phyloP scores from a whole-genome alignment of 2,113 vertebrate genomes.

The Siniperca knerii region DNA sequence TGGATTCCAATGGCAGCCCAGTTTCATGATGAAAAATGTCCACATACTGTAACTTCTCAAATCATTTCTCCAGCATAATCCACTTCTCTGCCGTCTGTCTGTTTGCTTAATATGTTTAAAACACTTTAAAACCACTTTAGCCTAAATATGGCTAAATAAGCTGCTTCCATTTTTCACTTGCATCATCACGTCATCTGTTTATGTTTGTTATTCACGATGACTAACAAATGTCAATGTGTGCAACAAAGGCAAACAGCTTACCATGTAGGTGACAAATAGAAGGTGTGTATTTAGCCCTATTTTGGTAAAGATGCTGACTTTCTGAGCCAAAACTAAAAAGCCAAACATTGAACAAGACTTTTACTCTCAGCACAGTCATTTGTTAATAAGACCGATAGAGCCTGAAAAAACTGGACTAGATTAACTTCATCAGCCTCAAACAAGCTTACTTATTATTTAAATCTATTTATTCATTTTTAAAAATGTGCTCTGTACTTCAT shows the following conservation, averaged over 20 bases:
- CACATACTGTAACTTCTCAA: neutral
- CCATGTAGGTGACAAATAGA: neutral
- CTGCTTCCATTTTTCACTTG: neutral
- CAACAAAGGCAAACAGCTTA: neutral
- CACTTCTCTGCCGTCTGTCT: neutral
- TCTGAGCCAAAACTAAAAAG: neutral
- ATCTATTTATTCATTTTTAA: neutral
- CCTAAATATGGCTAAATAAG: neutral
- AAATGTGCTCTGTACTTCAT: neutral
- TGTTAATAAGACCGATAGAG: neutral
- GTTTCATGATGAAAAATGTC: neutral
- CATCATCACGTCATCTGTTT: neutral
- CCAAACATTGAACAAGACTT: neutral
- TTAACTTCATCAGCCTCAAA: neutral
- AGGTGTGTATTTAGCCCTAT: no score
- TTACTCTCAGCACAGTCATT: neutral
- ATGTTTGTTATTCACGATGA: neutral
- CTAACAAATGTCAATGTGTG: neutral
- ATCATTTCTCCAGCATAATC: neutral
- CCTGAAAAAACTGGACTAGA: neutral
- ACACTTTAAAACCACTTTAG: neutral
- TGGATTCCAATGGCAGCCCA: neutral
- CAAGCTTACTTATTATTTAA: neutral
- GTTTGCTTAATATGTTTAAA: neutral
- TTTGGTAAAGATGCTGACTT: neutral